A percentile compares a stretch with the other conserved stretches of the same genome.
phyloP scores from a whole-genome alignment of 2,113 vertebrate species.

The Aptenodytes forsteri region DNA sequence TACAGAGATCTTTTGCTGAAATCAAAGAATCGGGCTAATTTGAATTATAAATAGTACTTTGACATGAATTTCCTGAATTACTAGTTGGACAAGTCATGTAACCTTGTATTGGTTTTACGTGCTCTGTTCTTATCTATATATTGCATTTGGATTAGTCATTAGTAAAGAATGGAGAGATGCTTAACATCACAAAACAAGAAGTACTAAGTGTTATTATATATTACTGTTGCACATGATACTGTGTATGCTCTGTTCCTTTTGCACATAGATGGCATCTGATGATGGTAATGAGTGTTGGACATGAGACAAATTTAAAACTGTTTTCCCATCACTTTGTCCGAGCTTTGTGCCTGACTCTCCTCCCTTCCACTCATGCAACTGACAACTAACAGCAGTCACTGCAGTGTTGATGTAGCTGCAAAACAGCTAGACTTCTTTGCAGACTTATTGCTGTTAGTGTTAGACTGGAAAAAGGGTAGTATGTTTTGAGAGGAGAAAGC shows the following conservation, averaged over 20 bases:
- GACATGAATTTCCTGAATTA: neutral
- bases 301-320: neutral
- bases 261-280: neutral
- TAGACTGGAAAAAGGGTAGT: neutral
- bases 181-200: neutral
- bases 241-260: neutral
- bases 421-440: neutral
- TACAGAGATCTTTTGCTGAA: neutral
- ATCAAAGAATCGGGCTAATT: neutral
- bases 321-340: neutral
- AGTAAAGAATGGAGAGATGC: neutral
- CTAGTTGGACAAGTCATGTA: neutral
- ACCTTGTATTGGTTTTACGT: neutral
- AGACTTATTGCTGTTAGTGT: neutral
- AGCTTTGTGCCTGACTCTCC: fast-evolving
- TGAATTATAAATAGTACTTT: neutral
- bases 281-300: neutral
- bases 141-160: neutral
- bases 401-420: neutral
- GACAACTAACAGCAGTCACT: neutral
- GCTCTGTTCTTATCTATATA: neutral
- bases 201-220: neutral
- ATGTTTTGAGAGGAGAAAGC: neutral
- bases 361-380: neutral
- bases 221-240: neutral